Evolutionary conservation across 2,113 vertebrate species (phyloP), one percentile per base, ranked within the genome.

Genomic region (Phylloscopus whistleri): DNA sequence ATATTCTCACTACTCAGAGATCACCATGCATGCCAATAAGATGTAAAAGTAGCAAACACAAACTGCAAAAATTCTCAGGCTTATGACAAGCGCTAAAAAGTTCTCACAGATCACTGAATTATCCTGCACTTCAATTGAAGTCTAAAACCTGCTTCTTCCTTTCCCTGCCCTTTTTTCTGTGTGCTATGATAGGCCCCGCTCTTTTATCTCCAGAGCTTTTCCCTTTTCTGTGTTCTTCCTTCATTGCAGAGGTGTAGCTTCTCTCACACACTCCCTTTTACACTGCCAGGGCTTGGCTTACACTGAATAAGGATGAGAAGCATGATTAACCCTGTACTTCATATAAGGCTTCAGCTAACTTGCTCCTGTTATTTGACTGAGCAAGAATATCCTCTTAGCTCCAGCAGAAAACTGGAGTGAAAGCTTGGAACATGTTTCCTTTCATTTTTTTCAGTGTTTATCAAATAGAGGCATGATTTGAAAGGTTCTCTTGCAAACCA

Each of bases 101-200:
- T 85, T 88, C 59, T 85, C 55, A 80, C 51, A 94, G 60, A 67
- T 85, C 91, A 91, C 67, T 74, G 75, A 95, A 88, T 70, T 91
- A 70, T 77, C 72, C 67, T 81, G 35, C 33, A 77, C 31, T 90
- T 95, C 93, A 95, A 59, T 12, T 43, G 84, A 97, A 95, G 93
- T 48, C 82, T 74, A 80, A 95, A 94, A 11, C 43, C 84, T 91
- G 67, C 63, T 94, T 95, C 63, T 63, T 91, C 33, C 18, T 84
- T 53, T 91, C 81, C 67, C 39, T 83, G 44, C 39, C 27, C 0
- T 87, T 86, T 93, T 87, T 87, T 68, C 66, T 19, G 2, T 76
- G 28, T 43, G 17, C 33, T 35, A 19, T 1, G 2, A 51, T 60
- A 84, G 81, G 37, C 9, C 11, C n/a, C 51, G 41, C 26, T 87